Conservation (phyloP, 64 coral and sea anemone genomes). For the Orbicella faveolata region DNA sequence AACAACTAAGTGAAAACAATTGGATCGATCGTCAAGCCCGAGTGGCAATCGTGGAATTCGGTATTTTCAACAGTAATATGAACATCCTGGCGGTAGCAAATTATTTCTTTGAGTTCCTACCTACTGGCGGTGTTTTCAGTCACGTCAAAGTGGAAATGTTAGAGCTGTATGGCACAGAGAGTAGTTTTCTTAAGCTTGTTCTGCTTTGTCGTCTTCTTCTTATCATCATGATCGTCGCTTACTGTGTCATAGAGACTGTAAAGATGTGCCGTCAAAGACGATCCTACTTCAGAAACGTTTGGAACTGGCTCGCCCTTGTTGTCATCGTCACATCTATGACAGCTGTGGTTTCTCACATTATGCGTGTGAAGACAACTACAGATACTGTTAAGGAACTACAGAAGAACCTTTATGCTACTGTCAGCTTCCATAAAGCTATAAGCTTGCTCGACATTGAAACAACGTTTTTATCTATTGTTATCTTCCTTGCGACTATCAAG, state of each 20-base stretch:
- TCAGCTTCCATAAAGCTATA: constrained; percentile 48
- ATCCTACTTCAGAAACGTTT: constrained; percentile 25
- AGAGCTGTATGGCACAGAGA: constrained; percentile 38
- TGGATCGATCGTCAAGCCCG: constrained; percentile 68
- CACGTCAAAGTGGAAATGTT: constrained; percentile 30
- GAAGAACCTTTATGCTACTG: constrained; percentile 50
- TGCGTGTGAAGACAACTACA: constrained; percentile 37
- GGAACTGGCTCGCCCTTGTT: constrained; percentile 47
- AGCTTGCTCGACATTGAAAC: constrained; percentile 38
- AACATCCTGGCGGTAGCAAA: constrained; percentile 29
- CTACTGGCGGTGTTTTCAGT: constrained; percentile 34
- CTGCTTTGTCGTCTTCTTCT: constrained; percentile 54
- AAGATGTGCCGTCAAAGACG: constrained; percentile 49
- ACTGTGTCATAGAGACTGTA: constrained; percentile 38
- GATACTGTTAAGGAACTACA: constrained; percentile 42
- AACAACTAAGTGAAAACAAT: constrained; percentile 24
- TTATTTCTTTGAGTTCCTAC: constrained; percentile 59
- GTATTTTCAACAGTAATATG: constrained; percentile 53
- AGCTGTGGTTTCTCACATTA: constrained; percentile 45
- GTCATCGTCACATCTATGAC: constrained; percentile 38
- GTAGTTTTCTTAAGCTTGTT: constrained; percentile 38
- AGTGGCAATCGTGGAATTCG: constrained; percentile 54
- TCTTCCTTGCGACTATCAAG: constrained; percentile 56
- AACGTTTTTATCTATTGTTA: constrained; percentile 13
- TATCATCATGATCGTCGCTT: constrained; percentile 56